Evolutionary conservation across 2,888 invertebrate species (phyloP), one percentile per base, ranked within the genome.

Genomic region (Tetrapedia diversipes): DNA sequence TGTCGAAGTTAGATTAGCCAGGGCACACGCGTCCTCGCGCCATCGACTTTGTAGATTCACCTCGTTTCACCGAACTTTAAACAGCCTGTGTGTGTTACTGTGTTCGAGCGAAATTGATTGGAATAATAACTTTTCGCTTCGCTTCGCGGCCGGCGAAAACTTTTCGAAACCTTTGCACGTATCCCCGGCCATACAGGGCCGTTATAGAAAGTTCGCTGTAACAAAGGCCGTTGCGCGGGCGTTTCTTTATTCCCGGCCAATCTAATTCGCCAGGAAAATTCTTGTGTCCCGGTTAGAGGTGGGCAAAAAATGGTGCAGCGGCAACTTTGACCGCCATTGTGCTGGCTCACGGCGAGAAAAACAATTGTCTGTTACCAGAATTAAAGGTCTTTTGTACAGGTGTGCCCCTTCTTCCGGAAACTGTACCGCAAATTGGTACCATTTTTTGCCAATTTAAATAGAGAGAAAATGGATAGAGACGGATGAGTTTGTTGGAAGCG

Each of bases 71-170:
- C 66, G 54, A 79, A 80, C 80, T 80, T 80, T 79, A 75, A 80
- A 80, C 80, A 80, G 79, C 57, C 54, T 71, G 79, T 71, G 79
- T 71, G 80, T 68, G 71, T 67, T 75, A 65, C 80, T 59, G 79
- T 27, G 79, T 27, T 54, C 73, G 73, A 51, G 77, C 77, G 79
- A 79, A 81, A 81, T 81, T 81, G 80, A 81, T 81, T 81, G 80
- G 80, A 81, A 81, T 81, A 81, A 81, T 81, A 81, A 81, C 69
- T 79, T 81, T 80, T 70, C 72, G 76, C 64, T 69, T 27, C 57
- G 74, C 61, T 56, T n/a, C 29, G 22, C 69, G 73, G 64, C 60
- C 67, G 71, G 64, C 53, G 63, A 60, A 53, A 80, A 75, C 65
- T 80, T 80, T 80, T 53, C 59, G 61, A 66, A 79, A 76, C 66